Conservation (phyloP, 2,113 vertebrate species). For the Equus quagga region DNA sequence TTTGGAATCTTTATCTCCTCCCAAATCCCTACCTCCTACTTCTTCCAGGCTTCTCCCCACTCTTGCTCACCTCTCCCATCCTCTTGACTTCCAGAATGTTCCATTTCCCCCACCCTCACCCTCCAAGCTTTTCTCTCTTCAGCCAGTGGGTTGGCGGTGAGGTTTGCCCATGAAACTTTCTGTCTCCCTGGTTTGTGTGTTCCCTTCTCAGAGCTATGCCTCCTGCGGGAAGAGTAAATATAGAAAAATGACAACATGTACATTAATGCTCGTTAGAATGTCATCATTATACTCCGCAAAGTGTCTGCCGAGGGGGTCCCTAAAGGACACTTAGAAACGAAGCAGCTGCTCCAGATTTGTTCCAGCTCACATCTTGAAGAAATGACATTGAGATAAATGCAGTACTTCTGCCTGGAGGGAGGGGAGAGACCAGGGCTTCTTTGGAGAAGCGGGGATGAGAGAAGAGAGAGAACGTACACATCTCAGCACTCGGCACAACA, state of each 20-base stretch:
- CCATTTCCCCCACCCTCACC: neutral
- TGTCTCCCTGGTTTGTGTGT: constrained; percentile 73
- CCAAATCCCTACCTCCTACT: neutral
- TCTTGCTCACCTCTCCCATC: neutral
- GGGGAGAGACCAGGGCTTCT: neutral
- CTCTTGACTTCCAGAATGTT: constrained; percentile 1
- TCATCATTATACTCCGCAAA: constrained; percentile 91
- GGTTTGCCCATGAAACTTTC: constrained; percentile 75
- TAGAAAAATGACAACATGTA: constrained; percentile 91
- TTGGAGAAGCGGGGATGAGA: neutral
- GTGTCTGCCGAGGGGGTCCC: constrained; percentile 90
- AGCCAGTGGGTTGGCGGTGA: fast-evolving
- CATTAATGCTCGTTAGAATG: constrained; percentile 92
- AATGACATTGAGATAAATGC: constrained; percentile 89
- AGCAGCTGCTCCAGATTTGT: constrained; percentile 92
- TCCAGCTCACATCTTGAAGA: constrained; percentile 90
- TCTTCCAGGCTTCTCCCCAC: neutral
- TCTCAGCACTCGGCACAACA: neutral
- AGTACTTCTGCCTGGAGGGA: neutral
- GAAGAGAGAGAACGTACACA: neutral
- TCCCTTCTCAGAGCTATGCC: constrained; percentile 85
- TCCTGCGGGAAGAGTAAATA: constrained; percentile 92
- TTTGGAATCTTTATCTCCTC: neutral
- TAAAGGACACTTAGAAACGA: constrained; percentile 91
- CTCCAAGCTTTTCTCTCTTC: neutral